Evolutionary conservation across 1,140 invertebrate genomes (phyloP), one percentile per base, ranked within the genome.

Genomic region (Bombus sylvicola): DNA sequence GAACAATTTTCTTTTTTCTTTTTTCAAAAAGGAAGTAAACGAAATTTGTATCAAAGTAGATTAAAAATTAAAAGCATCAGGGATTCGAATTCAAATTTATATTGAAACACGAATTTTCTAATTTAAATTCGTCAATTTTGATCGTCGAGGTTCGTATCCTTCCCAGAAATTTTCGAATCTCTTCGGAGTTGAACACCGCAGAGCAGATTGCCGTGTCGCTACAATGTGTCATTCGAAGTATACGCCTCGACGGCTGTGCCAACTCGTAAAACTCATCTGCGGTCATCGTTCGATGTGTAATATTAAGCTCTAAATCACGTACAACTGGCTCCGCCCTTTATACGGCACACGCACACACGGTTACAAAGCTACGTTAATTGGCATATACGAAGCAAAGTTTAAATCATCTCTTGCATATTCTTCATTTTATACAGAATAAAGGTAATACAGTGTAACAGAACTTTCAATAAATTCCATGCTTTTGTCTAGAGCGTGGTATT

Each of bases 191-290:
- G 69, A 18, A 72, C 69, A 28, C n/a, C 15, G 5, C 15, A 43
- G 10, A 31, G 6, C 39, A 12, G 68, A 71, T 28, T 15, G 10
- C 3, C 43, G 69, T 59, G 85, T 59, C 47, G 87, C 86, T 83
- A 88, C 37, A 91, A 93, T 92, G 91, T 91, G 91, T 93, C 92
- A 88, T 90, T 91, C 72, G 66, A 91, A 90, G 89, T 88, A 87
- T 91, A 87, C 91, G 89, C 81, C 72, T 75, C 87, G 91, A 92
- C 90, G 92, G 90, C 92, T 92, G 92, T 91, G 87, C 90, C 85
- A 91, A 92, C 92, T 94, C 94, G 91, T 94, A 94, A 94, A 94
- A 94, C 92, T 94, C 93, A 94, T 94, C 94, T 94, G 94, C 88
- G 94, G 92, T 93, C 92, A 93, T 92, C 89, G 92, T 57, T 85